These are phyloP conservation scores for Campaea margaritaria DNA, from an alignment of 2,888 invertebrate species.

Conservation along the genomic window DNA sequence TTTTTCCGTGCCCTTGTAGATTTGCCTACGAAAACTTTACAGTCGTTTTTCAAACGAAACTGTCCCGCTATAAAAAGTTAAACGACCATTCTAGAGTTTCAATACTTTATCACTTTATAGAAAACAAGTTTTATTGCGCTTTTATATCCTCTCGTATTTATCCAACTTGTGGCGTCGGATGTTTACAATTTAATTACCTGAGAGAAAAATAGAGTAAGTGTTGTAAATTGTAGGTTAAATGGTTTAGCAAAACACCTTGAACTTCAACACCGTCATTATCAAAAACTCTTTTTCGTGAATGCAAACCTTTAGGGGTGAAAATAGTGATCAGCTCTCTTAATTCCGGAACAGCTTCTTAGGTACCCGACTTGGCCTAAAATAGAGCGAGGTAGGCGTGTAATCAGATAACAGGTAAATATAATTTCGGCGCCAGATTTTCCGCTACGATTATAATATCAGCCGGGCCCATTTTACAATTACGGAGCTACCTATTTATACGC, in stretches of 20 bases:
- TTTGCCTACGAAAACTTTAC: slow-evolving; percentile 30
- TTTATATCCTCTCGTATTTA: slow-evolving; percentile 8
- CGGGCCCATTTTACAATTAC: slow-evolving; percentile 4
- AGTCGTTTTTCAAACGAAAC: slow-evolving; percentile 32
- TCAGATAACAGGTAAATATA: slow-evolving; percentile 23
- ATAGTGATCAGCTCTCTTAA: slow-evolving; percentile 11
- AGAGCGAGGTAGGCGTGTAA: slow-evolving; percentile 22
- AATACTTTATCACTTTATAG: slow-evolving; percentile 12
- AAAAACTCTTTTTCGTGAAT: no score
- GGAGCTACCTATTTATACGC: background rate
- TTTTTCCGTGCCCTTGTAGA: slow-evolving; percentile 32
- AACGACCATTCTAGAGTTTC: slow-evolving; percentile 12
- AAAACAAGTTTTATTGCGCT: slow-evolving; percentile 1
- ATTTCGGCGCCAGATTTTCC: slow-evolving; percentile 19
- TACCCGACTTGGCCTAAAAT: slow-evolving; percentile 13
- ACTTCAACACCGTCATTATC: no score
- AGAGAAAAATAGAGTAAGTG: slow-evolving; percentile 4
- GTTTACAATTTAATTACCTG: no score
- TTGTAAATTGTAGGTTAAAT: no score
- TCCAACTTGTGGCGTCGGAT: slow-evolving; percentile 4
- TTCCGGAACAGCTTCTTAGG: slow-evolving; percentile 5
- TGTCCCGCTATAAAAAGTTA: slow-evolving; percentile 30
- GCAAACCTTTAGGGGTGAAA: slow-evolving; percentile 1
- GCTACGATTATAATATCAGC: slow-evolving; percentile 6
- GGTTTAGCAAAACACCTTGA: no score